Evolutionary conservation across 2,888 invertebrate genomes (phyloP).

Genomic region (Dicyrtoma fusca): DNA sequence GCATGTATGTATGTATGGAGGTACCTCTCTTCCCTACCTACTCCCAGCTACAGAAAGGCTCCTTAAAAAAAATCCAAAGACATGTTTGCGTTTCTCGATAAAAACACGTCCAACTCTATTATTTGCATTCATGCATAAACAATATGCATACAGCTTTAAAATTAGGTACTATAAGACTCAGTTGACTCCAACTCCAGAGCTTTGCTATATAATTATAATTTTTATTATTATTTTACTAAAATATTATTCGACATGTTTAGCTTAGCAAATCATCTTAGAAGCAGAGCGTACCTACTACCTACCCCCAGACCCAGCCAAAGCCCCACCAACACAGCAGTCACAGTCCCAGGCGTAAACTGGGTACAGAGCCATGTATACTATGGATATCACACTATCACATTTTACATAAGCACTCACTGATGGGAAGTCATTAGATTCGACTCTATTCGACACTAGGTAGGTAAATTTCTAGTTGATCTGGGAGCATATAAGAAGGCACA

Average conservation of each 20-base stretch:
- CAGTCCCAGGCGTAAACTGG: too few species aligned
- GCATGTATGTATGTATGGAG: background rate
- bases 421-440: background rate
- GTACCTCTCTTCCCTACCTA: background rate
- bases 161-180: background rate
- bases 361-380: too few species aligned
- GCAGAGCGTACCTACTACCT: background rate
- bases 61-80: slow-evolving; percentile 16
- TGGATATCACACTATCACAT: too few species aligned
- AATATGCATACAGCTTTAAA: slow-evolving; percentile 18
- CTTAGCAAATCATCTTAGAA: too few species aligned
- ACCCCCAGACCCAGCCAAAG: too few species aligned
- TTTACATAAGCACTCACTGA: too few species aligned
- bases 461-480: too few species aligned
- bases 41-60: background rate
- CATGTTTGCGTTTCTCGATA: slow-evolving; percentile 22
- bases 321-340: too few species aligned
- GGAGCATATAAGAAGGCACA: too few species aligned
- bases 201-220: background rate
- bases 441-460: background rate
- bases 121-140: slow-evolving; percentile 34
- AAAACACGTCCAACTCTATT: slow-evolving; percentile 26
- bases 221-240: background rate
- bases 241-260: too few species aligned
- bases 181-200: too few species aligned